Base-by-base conservation (phyloP, 2,797 vertebrate species). In the Cyclura pinguis region DNA sequence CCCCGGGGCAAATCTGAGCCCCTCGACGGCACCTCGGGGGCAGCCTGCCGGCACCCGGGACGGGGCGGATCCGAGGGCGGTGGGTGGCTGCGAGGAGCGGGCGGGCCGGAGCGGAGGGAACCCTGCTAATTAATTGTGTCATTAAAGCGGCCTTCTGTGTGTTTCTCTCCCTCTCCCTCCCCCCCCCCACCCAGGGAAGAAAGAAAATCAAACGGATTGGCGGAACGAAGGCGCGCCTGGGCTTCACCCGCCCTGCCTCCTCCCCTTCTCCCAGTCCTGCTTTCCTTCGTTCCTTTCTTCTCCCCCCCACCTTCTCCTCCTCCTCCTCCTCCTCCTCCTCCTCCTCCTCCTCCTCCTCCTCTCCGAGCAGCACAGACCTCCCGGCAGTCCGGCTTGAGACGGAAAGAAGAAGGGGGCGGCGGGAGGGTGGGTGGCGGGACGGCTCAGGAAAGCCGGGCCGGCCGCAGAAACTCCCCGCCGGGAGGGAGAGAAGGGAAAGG, bases 81-180 rank as follows among this genome's bases (percentile, higher is more conserved):
- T 7, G 69, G 4, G 14, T 22, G 50, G 4, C n/a, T 59, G 16
- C 22, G 13, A 22, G 62, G 18, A 1, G 24, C 47, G 16, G 80
- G 80, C 35, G 69, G 72, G 62, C 27, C 27, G 84, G 16, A 57
- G 50, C 32, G 14, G 2, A 9, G 57, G 84, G 35, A 35, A 85
- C 47, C n/a, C 35, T 24, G 64, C 84, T 80, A 81, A 90, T 90
- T 57, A 80, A 90, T 50, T 20, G 76, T 47, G 76, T 50, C 67
- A 64, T 81, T 86, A 90, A 73, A 35, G 89, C 42, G 38, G 89
- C 77, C 32, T 32, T 1, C 42, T 47, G 35, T 76, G 14, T n/a
- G 12, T 6, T 22, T 76, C 74, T 22, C 38, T 7, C 2, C 1
- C 38, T 9, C 38, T 3, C 3, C 5, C 22, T 38, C 6, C 35